These are phyloP conservation scores for Drosophila paranaensis DNA, from an alignment of 2,888 invertebrate genomes.

Conservation along the genomic window DNA sequence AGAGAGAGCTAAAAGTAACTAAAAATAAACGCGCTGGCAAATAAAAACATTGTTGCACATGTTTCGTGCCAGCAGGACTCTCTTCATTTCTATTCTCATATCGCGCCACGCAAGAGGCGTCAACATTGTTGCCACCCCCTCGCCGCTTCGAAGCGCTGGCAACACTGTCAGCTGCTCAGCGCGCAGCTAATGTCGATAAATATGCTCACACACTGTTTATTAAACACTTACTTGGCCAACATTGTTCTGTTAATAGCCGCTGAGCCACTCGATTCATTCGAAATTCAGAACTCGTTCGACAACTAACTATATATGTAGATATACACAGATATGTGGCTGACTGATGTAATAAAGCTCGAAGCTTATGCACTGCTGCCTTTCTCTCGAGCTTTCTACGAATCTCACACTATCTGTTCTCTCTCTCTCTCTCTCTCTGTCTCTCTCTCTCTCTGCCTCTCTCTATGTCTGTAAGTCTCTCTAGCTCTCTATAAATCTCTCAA, in stretches of 20 bases:
- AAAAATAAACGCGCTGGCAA: conserved; percentile 67
- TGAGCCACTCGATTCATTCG: background rate
- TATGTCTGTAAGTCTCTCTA: no score
- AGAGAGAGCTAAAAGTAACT: conserved; percentile 60
- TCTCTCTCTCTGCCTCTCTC: no score
- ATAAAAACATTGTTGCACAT: conserved; percentile 78
- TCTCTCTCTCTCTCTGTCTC: background rate
- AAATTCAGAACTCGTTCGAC: background rate
- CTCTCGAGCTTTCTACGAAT: no score
- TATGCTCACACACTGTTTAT: background rate
- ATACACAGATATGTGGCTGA: no score
- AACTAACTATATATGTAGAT: background rate
- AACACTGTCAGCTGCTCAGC: conserved; percentile 44
- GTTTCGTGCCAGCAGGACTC: conserved; percentile 38
- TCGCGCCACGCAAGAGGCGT: conserved; percentile 25
- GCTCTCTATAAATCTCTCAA: no score
- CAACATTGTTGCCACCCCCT: conserved; percentile 45
- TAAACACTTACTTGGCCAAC: background rate
- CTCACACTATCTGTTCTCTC: no score
- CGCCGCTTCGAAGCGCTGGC: conserved; percentile 19
- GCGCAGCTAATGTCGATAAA: conserved; percentile 7
- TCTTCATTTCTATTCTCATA: conserved; percentile 46
- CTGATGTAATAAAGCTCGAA: no score
- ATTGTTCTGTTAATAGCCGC: background rate
- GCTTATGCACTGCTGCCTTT: background rate